These are phyloP conservation scores for Drosophila affinis DNA, from an alignment of 2,888 invertebrate genomes.

Conservation along the genomic window DNA sequence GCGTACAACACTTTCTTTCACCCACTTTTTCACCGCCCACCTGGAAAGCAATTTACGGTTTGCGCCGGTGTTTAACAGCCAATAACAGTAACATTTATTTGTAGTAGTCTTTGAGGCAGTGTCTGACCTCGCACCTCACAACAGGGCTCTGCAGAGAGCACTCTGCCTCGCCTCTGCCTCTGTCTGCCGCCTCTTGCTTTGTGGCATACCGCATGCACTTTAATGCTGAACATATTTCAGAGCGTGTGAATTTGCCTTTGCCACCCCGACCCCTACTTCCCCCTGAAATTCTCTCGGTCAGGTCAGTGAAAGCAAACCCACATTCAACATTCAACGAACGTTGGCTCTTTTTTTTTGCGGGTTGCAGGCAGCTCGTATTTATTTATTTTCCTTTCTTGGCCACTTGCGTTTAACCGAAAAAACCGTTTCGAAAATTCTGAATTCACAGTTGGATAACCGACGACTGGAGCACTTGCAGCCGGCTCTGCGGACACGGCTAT, in stretches of 20 bases:
- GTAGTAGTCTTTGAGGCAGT: background rate
- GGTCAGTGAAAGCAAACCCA: constrained; percentile 11
- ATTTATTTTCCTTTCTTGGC: constrained; percentile 24
- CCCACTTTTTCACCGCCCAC: background rate
- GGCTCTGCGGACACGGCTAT: constrained; percentile 93
- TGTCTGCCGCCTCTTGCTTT: background rate
- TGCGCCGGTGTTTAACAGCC: constrained; percentile 16
- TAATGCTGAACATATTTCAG: constrained; percentile 48
- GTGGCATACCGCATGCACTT: constrained; percentile 49
- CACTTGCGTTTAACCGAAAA: constrained; percentile 28
- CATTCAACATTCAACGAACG: constrained; percentile 15
- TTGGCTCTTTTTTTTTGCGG: constrained; percentile 12
- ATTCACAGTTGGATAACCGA: constrained; percentile 92
- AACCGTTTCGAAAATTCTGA: constrained; percentile 2
- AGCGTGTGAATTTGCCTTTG: constrained; percentile 41
- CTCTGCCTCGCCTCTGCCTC: background rate
- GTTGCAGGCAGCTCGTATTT: constrained; percentile 41
- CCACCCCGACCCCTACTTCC: background rate
- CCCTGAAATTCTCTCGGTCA: constrained; percentile 6
- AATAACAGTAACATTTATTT: constrained; percentile 27
- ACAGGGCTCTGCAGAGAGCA: background rate
- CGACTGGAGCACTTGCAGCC: constrained; percentile 95
- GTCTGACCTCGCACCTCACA: background rate
- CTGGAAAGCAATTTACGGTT: constrained; percentile 15
- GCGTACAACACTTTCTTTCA: background rate